Base-by-base conservation (phyloP, 2,797 vertebrate genomes). In the Trematomus bernacchii region DNA sequence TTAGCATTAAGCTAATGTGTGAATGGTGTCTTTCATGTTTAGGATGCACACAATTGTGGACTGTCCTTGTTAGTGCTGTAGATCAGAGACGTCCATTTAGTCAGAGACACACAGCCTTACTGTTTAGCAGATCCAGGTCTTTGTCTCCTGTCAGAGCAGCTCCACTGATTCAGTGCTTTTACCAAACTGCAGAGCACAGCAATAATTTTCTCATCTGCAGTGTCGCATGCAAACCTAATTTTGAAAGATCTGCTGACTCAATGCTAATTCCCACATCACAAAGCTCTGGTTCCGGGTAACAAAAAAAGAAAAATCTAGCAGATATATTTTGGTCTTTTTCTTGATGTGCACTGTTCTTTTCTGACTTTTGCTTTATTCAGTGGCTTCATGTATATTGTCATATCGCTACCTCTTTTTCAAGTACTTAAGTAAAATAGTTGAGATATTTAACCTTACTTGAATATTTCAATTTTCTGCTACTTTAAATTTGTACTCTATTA, bases 151-250 rank as follows among this genome's bases (percentile, higher is more conserved):
- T 50, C 58, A 78, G 66, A 77, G 2, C 40, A 63, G 40, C 77
- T 65, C 33, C 57, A 79, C 63, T 76, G 76, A 79, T 83, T 83
- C 82, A 65, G 69, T 59, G 44, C 14, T 78, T 87, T 37, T 37
- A 19, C 48, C 51, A 63, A 85, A 77, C 37, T 87, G 87, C 78
- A 69, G 19, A 44, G 61, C 10, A 7, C 75, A 85, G 85, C 81
- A 88, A 61, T 80, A 85, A 84, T 50, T 53, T 66, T 27, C 15
- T 48, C 68, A 80, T 85, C 68, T 54, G 40, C 48, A 66, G 76
- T 78, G 76, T 82, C 81, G 87, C 63, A 80, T 79, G 80, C 73
- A 84, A 82, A 82, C 80, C 73, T 81, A 62, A 83, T 88, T 85
- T 82, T 82, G 9, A 79, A 80, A 84, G 77, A 83, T 87, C 60